Base-by-base conservation (phyloP, 2,113 vertebrate species). In the Salvator merianae region DNA sequence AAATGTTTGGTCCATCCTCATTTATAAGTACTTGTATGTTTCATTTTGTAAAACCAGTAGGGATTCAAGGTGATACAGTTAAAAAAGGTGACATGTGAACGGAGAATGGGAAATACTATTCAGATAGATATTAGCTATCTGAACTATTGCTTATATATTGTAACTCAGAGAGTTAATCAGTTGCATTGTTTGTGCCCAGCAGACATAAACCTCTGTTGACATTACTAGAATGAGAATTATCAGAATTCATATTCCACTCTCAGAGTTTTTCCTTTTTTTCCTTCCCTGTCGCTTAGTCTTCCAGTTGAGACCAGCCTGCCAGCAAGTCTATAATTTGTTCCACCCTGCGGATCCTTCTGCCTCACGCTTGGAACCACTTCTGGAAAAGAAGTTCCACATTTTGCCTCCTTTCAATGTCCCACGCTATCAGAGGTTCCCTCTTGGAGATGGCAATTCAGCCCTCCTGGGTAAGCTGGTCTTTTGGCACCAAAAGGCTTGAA, bases 271-370 rank as follows among this genome's bases (percentile, higher is more conserved):
- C 86, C 66, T 85, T 81, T 78, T 28, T 55, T 66, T 71, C 85
- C 70, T 34, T 13, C 77, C 65, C 47, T 1, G 59, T 34, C 50
- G 2, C 84, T 84, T 1, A 97, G 96, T 96, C 72, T 96, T 94
- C 90, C 97, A 97, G 84, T 96, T 99, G 82, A 97, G 97, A 83
- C 98, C 98, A 0, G 98, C 98, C 85, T 99, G 99, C 90, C 98
- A 98, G 95, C 99, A 99, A 94, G 97, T 99, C 63, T 99, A 99
- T 90, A 99, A 99, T 96, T 96, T 99, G 83, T 99, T 99, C 93
- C 98, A 99, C 90, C 98, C 99, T 0, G 98, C 98, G 16, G 99
- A 99, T 93, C 99, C 99, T 0, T 99, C 98, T 0, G 98, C 99
- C 47, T 99, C 98, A 0, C 98, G 99, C 82, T 97, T 99, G 0